Conservation (phyloP, 2,113 vertebrate species). For the Proterorhinus semilunaris region DNA sequence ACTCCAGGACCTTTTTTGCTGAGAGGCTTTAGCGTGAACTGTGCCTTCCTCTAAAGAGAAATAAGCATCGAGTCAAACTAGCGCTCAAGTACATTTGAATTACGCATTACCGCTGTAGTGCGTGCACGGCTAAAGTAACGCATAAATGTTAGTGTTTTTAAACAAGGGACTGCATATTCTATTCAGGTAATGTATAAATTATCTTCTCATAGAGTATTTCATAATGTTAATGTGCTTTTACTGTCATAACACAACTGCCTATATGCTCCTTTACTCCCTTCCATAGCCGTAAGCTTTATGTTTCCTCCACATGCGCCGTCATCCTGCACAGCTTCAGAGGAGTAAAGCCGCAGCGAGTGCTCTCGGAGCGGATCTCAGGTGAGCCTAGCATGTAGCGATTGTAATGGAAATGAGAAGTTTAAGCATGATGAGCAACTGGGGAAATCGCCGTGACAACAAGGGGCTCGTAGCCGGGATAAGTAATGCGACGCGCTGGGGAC, state of each 20-base stretch:
- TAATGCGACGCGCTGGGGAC: constrained; percentile 62
- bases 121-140: no score
- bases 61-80: no score
- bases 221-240: constrained; percentile 53
- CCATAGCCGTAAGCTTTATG: constrained; percentile 26
- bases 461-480: constrained; percentile 67
- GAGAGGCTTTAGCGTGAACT: no score
- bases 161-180: no score
- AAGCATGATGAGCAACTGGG: constrained; percentile 74
- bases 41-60: no score
- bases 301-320: constrained; percentile 35
- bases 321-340: constrained; percentile 38
- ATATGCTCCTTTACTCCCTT: constrained; percentile 24
- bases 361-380: constrained; percentile 66
- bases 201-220: no score
- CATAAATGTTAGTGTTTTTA: no score
- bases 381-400: constrained; percentile 66
- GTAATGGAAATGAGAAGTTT: constrained; percentile 73
- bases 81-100: no score
- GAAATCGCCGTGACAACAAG: constrained; percentile 74
- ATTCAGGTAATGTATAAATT: no score
- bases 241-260: constrained; percentile 43
- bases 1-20: no score
- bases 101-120: no score
- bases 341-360: constrained; percentile 41